Base-by-base conservation (phyloP, 2,888 invertebrate genomes). In the Diploptera punctata region DNA sequence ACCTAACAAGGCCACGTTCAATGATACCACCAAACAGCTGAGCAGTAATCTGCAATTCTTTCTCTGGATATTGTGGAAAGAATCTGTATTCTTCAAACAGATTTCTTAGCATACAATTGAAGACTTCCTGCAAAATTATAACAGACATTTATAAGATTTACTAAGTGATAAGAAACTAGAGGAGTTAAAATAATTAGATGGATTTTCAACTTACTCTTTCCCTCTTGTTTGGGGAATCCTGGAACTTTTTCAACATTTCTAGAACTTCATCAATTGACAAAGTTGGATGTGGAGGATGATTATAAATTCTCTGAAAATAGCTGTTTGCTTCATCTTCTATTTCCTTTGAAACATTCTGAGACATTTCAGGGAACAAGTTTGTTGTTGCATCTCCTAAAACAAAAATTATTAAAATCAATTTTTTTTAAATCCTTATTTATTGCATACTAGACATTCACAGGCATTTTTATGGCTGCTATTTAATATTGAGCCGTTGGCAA, bases 261-360 rank as follows among this genome's bases (percentile, higher is more conserved):
- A 99, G 86, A 0, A 99, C 97, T 82, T 98, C 98, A 79, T 98
- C 97, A 73, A 98, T 98, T 0, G 97, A 94, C 72, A 97, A 86
- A 1, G 95, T 95, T 0, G 95, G 94, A 84, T 95, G 94, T 10
- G 97, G 95, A n/a, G 97, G 95, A 83, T 98, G 95, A 83, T 98
- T 98, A 85, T 99, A 99, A 79, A 99, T 99, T 76, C 97, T 89
- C 84, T 99, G 98, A 83, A 99, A 99, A 81, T 99, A 99, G 68
- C 96, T 93, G 81, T 99, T 99, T 0, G 99, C 99, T 85, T 99
- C 99, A 81, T 99, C 98, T 83, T 99, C 99, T 52, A 99, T 94
- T 80, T 99, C 99, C 82, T 97, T 97, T 0, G 96, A 92, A 7
- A 97, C 94, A 72, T 89, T 91, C 75, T 89, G 91, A 76, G 91